Evolutionary conservation across 1,140 invertebrate species (phyloP), one percentile per base, ranked within the genome.

Genomic region (Pogonomyrmex californicus): DNA sequence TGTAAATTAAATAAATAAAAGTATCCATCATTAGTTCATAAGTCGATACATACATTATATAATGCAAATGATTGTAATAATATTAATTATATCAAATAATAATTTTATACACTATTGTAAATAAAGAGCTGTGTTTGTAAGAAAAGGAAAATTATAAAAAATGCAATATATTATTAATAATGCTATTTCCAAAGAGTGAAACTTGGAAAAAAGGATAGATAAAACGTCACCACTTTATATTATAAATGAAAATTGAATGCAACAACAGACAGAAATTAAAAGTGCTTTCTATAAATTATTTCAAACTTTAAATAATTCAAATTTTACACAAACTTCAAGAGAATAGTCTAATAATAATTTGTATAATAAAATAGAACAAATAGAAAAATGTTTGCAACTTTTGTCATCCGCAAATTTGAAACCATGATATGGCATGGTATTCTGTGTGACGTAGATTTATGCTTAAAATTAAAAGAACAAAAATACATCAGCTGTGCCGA

Each of bases 41-140:
- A 73, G 30, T 33, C 12, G 10, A 56, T 30, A 12, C 14, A 56
- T 58, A 44, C 12, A 78, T 30, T 56, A n/a, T 7, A 70, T 14
- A 33, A 60, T 60, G 66, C 23, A 41, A 41, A 73, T 47, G 60
- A 58, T 5, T 47, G n/a, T 79, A 66, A 47, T 17, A 23, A 51
- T 30, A 36, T 23, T 36, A 82, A 73, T 60, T 60, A 17, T 83
- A 73, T 1, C 1, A 60, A 47, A 49, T 73, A 30, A 30, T 0
- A 41, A 47, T 65, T 36, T 51, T 87, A 71, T 88, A 86, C n/a
- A 75, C 44, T 87, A 44, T 75, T 90, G 78, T 90, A 90, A 90
- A 89, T 90, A 90, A 90, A 90, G 23, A n/a, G 78, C 9, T 30
- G 23, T 76, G 23, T 47, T 77, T 4, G 41, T 36, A 68, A 51